Evolutionary conservation across 2,888 invertebrate species (phyloP), one percentile per base, ranked within the genome.

Genomic region (Creontiades dilutus): DNA sequence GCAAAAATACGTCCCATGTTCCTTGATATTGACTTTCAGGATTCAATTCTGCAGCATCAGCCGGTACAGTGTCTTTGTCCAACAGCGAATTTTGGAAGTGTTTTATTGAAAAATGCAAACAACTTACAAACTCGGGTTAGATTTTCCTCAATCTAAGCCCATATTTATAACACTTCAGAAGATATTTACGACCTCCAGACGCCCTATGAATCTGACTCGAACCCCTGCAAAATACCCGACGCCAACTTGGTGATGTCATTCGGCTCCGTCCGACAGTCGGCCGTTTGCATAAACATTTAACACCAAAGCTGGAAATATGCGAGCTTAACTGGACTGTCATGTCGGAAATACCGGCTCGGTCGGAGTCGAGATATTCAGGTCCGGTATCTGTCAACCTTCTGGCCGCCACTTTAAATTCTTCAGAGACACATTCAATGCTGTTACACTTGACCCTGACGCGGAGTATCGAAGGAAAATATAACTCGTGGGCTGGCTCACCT

Each of bases 361-460:
- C 16, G 16, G 52, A 52, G 13, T 14, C 52, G 52, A 52, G 52
- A 37, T 61, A 61, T 61, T 61, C 61, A 61, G n/a, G 52, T 52
- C 52, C 52, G 52, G 52, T 16, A 52, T 37, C 37, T 37, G 37
- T 37, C 52, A 52, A 16, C 61, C 61, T 61, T 61, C 61, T 61
- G 52, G 9, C 16, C n/a, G 9, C 3, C 61, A 61, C 61, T 61
- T 61, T 61, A 61, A 61, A 61, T 61, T 61, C 61, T 9, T 9
- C 19, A 16, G 61, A 2, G 61, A 61, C 61, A 19, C 61, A n/a
- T 61, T 19, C 61, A 61, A 61, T 61, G 61, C 61, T 61, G 9
- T 61, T 61, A 61, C 61, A n/a, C 61, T 61, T 61, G 61, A 61
- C 61, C 61, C 61, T 61, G 61, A 61, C 61, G 61, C 61, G 7